phyloP scores from a whole-genome alignment of 1,140 invertebrate genomes.

The Hestina assimilis region DNA sequence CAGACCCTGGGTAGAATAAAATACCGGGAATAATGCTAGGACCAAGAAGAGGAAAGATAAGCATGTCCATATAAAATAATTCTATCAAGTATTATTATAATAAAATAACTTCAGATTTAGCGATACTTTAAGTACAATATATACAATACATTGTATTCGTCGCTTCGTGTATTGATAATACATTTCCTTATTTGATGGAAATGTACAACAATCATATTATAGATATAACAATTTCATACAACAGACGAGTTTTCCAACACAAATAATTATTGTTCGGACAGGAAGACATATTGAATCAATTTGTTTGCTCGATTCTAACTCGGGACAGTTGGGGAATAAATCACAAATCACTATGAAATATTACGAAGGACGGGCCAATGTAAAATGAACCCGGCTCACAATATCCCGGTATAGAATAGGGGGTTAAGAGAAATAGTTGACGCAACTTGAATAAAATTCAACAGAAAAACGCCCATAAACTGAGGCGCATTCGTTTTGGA shows the following conservation, averaged over 20 bases:
- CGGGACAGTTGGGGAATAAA: constrained; percentile 45
- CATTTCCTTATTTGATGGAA: too few relatives aligned
- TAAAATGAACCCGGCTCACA: constrained; percentile 20
- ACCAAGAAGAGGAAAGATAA: too few relatives aligned
- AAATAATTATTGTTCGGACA: constrained; percentile 46
- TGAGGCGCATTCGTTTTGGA: constrained; percentile 28
- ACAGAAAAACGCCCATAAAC: constrained; percentile 28
- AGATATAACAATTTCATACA: constrained; percentile 13
- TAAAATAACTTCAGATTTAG: too few relatives aligned
- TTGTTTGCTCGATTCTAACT: constrained; percentile 50
- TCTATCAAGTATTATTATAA: too few relatives aligned
- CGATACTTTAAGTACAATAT: too few relatives aligned
- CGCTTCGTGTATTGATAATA: too few relatives aligned
- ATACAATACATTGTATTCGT: too few relatives aligned
- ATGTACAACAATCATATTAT: too few relatives aligned
- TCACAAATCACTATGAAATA: constrained; percentile 55
- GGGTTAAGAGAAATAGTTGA: constrained; percentile 24
- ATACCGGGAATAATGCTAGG: too few relatives aligned
- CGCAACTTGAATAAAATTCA: constrained; percentile 37
- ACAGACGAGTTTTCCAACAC: constrained; percentile 32
- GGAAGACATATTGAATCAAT: constrained; percentile 54
- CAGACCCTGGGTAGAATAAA: too few relatives aligned
- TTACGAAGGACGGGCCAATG: constrained; percentile 31
- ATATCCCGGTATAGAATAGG: background rate
- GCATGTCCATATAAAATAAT: too few relatives aligned